Evolutionary conservation across 2,113 vertebrate genomes (phyloP), one percentile per base, ranked within the genome.

Genomic region (Urocolius indicus): DNA sequence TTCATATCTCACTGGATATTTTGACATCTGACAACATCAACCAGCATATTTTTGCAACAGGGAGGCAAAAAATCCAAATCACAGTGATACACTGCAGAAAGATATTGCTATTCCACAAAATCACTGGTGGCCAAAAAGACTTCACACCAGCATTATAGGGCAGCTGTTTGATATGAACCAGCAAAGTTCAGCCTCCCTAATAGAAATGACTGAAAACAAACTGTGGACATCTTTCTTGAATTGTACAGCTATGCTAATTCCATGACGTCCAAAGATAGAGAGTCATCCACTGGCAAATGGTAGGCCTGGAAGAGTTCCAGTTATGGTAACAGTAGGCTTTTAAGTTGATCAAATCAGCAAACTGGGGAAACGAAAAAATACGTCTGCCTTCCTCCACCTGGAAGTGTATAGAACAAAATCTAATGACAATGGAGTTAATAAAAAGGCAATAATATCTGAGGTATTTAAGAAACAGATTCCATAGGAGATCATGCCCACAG

Each of bases 1-100:
- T 94, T 95, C 79, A 74, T 92, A 93, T 96, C 79, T 95, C 87
- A 87, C 34, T 62, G 49, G 54, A 32, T 88, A 92, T 96, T 96
- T 87, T 96, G 94, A 94, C 72, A 87, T 78, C 58, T 87, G 91
- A 87, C 89, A 94, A 58, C 46, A 86, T 52, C 83, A 90, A 41
- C 58, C 14, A 93, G 68, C 29, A 67, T 34, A 87, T 84, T 94
- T 96, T 89, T 95, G 66, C 57, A 81, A 73, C 14, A 30, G n/a
- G 9, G 23, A 83, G 23, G 46, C 30, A 67, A 84, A 89, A 77
- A 81, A 26, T 78, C 49, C 76, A 84, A 75, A 80, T 71, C 34
- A 18, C 32, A 54, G 43, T 38, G 51, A 82, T 80, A 63, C 41
- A 73, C 48, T 62, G 24, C 32, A 86, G 51, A 89, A 92, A 72